Percentiles rank a stretch among this genome's conserved stretches.
Evolutionary conservation across 2,113 vertebrate genomes (phyloP).

Genomic region (Notechis scutatus): DNA sequence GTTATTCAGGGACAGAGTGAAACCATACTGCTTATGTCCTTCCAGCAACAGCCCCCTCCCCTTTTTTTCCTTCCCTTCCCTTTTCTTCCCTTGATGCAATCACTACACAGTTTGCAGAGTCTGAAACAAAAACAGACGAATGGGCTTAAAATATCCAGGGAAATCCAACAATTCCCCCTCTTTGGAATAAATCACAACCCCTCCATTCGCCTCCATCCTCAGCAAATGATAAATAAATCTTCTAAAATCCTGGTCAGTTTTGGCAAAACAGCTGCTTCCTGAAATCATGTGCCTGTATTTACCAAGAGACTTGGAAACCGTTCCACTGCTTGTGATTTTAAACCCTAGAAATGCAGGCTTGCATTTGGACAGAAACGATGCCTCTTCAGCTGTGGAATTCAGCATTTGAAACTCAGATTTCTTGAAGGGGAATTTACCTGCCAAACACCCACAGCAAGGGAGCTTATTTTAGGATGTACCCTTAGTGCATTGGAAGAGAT

Average conservation of each 20-base stretch:
- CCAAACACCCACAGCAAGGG: not conserved
- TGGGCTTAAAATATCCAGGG: not conserved
- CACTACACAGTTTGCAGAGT: not conserved
- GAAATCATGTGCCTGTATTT: not conserved
- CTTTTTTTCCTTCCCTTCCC: not conserved
- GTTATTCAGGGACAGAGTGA: not conserved
- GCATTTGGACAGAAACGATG: not conserved
- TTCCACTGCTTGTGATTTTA: not conserved
- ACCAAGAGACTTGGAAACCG: not conserved
- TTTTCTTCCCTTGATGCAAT: not conserved
- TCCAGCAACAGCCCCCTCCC: not conserved
- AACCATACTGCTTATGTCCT: not conserved
- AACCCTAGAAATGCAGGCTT: not conserved
- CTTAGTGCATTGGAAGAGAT: not conserved
- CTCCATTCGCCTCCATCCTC: not conserved
- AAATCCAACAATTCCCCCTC: not conserved
- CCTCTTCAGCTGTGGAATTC: not conserved
- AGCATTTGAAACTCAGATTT: not conserved
- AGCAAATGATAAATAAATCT: not conserved
- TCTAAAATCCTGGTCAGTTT: not conserved
- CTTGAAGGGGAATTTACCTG: not conserved
- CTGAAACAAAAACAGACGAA: not conserved
- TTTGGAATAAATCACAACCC: not conserved
- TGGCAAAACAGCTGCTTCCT: not conserved
- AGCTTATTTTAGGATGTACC: not conserved